Conservation (phyloP, 2,113 vertebrate genomes). For the Sturnus vulgaris region DNA sequence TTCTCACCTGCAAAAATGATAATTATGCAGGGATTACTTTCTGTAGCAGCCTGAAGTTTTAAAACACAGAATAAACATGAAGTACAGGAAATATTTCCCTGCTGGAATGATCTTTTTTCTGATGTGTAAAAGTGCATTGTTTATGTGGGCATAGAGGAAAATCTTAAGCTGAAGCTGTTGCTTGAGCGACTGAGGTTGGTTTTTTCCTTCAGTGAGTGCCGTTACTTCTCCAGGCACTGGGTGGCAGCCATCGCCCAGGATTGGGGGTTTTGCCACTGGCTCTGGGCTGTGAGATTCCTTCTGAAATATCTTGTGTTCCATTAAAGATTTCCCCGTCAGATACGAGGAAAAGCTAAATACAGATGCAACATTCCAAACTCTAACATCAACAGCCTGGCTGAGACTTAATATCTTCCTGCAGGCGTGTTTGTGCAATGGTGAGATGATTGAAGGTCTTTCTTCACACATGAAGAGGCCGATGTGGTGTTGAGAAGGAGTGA, state of each 20-base stretch:
- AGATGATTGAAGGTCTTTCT: background rate
- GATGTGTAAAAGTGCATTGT: background rate
- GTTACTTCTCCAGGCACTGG: background rate
- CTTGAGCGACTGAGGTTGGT: rapidly evolving
- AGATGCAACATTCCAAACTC: background rate
- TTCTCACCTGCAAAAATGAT: background rate
- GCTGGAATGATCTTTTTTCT: background rate
- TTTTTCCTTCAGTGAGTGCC: background rate
- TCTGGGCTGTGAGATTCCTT: background rate
- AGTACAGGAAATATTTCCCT: background rate
- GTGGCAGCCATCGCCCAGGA: background rate
- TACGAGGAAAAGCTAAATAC: background rate
- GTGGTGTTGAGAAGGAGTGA: background rate
- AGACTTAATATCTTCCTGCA: background rate
- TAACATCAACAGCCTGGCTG: background rate
- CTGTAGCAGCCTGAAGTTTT: background rate
- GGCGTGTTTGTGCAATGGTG: background rate
- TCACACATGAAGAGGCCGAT: background rate
- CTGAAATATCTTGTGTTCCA: background rate
- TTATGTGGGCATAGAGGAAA: background rate
- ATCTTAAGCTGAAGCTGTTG: background rate
- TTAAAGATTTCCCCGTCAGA: background rate
- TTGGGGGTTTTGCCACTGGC: background rate
- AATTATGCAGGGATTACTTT: background rate
- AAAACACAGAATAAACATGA: background rate